Conservation (phyloP, 2,888 invertebrate genomes). For the Arctia plantaginis region DNA sequence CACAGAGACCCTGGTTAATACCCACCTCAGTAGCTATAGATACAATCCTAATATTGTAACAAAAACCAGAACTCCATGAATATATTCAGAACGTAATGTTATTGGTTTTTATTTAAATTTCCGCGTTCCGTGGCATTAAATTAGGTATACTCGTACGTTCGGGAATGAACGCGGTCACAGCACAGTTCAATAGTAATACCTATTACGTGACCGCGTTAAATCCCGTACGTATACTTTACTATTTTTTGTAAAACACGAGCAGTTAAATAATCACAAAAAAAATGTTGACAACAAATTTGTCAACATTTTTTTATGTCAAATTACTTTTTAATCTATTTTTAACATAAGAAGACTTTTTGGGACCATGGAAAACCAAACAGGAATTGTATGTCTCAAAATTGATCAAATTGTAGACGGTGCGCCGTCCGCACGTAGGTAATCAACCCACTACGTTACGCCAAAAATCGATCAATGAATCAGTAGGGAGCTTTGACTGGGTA, state of each 20-base stretch:
- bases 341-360: not conserved
- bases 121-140: not conserved
- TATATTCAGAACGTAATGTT: not conserved
- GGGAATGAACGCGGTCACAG: not conserved
- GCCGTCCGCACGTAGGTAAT: conserved; percentile 2
- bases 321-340: not conserved
- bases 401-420: not conserved
- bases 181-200: not conserved
- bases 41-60: not conserved
- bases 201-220: not conserved
- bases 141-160: not conserved
- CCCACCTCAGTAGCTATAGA: not conserved
- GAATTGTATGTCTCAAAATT: not conserved
- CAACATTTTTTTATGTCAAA: not conserved
- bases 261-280: too few species aligned
- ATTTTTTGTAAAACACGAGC: too few species aligned
- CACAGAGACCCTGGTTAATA: not conserved
- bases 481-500: conserved; percentile 9
- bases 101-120: not conserved
- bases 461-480: conserved; percentile 18
- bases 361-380: not conserved
- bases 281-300: too few species aligned
- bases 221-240: too few species aligned
- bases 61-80: not conserved
- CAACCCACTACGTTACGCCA: not conserved